These are phyloP conservation scores for Drosophila equinoxialis DNA, from an alignment of 1,140 invertebrate genomes.

Conservation along the genomic window DNA sequence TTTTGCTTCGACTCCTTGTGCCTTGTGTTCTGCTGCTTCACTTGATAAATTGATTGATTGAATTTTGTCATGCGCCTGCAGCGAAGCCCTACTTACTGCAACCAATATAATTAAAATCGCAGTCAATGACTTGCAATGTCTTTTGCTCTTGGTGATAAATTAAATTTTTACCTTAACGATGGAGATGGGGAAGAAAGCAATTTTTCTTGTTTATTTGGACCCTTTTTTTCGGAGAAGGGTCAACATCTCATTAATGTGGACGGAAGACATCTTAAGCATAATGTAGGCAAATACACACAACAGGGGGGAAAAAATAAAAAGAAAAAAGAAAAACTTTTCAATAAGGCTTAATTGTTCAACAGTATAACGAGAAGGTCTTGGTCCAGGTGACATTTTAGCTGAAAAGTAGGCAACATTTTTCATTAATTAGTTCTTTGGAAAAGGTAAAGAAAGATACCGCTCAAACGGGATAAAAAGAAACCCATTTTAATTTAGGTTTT, in stretches of 20 bases:
- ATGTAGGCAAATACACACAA: neutral
- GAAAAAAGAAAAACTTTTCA: neutral
- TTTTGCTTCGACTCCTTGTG: conserved; percentile 26
- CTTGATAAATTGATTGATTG: conserved; percentile 65
- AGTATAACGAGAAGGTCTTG: conserved; percentile 40
- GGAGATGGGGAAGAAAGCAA: conserved; percentile 23
- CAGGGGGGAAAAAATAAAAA: neutral
- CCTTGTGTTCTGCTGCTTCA: conserved; percentile 10
- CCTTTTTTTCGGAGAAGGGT: conserved; percentile 36
- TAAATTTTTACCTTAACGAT: conserved; percentile 19
- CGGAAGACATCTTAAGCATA: conserved; percentile 22
- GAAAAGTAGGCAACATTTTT: conserved; percentile 17
- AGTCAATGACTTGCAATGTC: conserved; percentile 50
- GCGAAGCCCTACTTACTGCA: conserved; percentile 25
- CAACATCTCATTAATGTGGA: conserved; percentile 48
- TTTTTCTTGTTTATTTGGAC: conserved; percentile 10
- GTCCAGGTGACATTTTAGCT: conserved; percentile 34
- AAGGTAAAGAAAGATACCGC: neutral
- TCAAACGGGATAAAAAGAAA: neutral
- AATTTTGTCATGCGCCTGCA: conserved; percentile 29
- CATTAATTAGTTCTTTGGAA: conserved; percentile 5
- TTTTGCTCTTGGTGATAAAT: conserved; percentile 27
- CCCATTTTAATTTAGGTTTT: conserved; percentile 1
- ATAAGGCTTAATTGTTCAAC: conserved; percentile 46
- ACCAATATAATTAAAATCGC: conserved; percentile 53